These are phyloP conservation scores for Pantherophis guttatus DNA, from an alignment of 2,113 vertebrate species.

Conservation along the genomic window DNA sequence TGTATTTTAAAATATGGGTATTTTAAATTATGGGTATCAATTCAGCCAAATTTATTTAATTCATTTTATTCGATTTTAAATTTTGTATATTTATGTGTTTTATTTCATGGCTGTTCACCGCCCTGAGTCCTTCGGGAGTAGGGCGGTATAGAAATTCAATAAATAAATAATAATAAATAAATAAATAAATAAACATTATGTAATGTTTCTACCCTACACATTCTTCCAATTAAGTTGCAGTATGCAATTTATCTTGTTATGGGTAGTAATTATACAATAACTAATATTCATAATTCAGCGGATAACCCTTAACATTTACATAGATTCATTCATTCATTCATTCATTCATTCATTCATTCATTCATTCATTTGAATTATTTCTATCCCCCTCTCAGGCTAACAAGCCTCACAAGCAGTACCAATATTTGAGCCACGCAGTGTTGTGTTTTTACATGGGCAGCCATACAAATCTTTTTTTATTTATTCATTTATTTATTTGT, in stretches of 20 bases:
- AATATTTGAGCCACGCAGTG: not conserved
- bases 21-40: too few relatives aligned
- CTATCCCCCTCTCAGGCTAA: not conserved
- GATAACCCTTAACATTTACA: not conserved
- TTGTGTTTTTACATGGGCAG: not conserved
- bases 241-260: not conserved
- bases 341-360: not conserved
- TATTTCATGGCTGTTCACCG: too few relatives aligned
- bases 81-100: too few relatives aligned
- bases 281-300: not conserved
- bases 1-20: too few relatives aligned
- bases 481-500: not conserved
- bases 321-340: not conserved
- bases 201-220: not conserved
- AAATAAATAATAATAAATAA: too few relatives aligned
- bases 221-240: not conserved
- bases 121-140: too few relatives aligned
- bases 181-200: too few relatives aligned
- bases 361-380: not conserved
- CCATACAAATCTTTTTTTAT: not conserved
- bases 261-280: not conserved
- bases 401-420: not conserved
- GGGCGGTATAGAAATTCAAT: too few relatives aligned
- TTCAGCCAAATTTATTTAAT: too few relatives aligned
- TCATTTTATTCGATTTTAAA: too few relatives aligned